Percentiles rank a stretch among this genome's conserved stretches.
Evolutionary conservation across 2,888 invertebrate genomes (phyloP).

Genomic region (Rhyacophila evoluta): DNA sequence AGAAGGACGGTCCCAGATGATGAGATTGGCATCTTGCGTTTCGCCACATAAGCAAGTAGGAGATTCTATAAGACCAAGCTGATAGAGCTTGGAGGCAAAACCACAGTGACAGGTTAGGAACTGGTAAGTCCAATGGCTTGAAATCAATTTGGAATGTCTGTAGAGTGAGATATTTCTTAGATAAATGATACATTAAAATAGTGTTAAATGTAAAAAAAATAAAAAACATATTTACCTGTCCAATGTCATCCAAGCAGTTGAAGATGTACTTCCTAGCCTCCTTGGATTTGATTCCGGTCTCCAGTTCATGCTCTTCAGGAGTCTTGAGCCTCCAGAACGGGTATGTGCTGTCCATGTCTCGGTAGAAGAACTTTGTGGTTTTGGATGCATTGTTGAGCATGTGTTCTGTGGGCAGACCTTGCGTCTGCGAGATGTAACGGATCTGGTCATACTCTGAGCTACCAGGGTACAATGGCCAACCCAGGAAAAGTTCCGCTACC

Average conservation of each 20-base stretch:
- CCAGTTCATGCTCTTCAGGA: conserved; percentile 97
- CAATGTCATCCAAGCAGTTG: conserved; percentile 98
- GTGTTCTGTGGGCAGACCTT: conserved; percentile 97
- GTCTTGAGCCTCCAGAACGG: conserved; percentile 92
- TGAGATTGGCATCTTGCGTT: no score
- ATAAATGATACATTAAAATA: no score
- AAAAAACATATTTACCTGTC: conserved; percentile 69
- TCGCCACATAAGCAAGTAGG: no score
- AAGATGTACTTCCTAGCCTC: conserved; percentile 99
- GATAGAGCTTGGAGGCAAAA: no score
- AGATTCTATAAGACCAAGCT: no score
- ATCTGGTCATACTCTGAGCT: conserved; percentile 99
- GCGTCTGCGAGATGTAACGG: conserved; percentile 95
- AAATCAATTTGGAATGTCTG: no score
- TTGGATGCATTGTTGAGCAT: conserved; percentile 98
- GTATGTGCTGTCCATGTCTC: conserved; percentile 93
- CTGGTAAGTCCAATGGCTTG: no score
- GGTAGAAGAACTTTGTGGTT: conserved; percentile 97
- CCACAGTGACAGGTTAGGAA: no score
- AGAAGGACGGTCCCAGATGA: no score
- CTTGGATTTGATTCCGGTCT: conserved; percentile 98
- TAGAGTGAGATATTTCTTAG: no score
- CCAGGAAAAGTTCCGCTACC: conserved; percentile 98
- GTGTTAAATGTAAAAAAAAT: no score
- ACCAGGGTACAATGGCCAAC: conserved; percentile 99